Base-by-base conservation (phyloP, 2,888 invertebrate genomes). In the Augochlorella aurata region DNA sequence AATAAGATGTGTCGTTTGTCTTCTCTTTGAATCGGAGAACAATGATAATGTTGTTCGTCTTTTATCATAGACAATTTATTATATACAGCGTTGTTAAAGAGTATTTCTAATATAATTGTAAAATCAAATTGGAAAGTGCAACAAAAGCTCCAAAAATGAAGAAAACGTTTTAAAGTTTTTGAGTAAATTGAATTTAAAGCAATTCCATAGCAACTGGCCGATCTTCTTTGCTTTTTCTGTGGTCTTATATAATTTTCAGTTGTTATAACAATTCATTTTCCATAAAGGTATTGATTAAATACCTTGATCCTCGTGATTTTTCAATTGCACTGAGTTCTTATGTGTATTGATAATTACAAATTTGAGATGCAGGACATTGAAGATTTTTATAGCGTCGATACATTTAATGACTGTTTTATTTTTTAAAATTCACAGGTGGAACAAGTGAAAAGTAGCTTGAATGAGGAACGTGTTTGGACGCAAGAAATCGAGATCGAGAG, bases 381-480 rank as follows among this genome's bases (percentile, higher is more conserved):
- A 12, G 1, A 10, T 21, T 54, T 54, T 10, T 21, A 54, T 0
- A 12, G 54, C 21, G 21, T 1, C 1, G 7, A 54, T 24, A 54
- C 21, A 54, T 14, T 58, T 0, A 58, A 21, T 38, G 16, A 38
- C 7, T 38, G 10, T 38, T 63, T 18, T 1, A 38, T 18, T 29
- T 29, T 38, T n/a, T 50, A 18, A 21, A 44, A 65, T 66, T n/a
- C 87, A 45, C 77, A 93, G 93, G 88, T 93, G 52, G 91, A 91
- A 77, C 93, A 93, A 81, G 83, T 92, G 86, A 90, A 89, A 14
- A 84, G 84, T 24, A 93, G 92, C 83, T 81, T 93, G 49, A 91
- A 92, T 14, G 93, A 93, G 67, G 93, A 93, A 77, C 88, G 93
- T 1, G 89, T 79, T 47, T 93, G 93, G 93, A 91, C 90, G 5